Percentiles rank a stretch among this genome's conserved stretches.
Evolutionary conservation across 2,888 invertebrate species (phyloP).

Genomic region (Melanargia galathea): DNA sequence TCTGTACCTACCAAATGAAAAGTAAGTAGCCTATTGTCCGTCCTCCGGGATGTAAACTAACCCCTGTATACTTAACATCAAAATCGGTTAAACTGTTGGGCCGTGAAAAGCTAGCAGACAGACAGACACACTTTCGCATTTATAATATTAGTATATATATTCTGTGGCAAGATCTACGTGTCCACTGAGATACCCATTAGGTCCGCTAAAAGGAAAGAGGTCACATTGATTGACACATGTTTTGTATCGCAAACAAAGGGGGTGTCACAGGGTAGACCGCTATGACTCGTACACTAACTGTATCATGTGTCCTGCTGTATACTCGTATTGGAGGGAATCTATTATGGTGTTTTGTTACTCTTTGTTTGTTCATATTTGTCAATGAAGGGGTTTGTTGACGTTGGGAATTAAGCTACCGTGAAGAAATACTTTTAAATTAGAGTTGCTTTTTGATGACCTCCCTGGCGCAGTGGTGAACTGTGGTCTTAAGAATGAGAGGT

Average conservation of each 20-base stretch:
- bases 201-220: background rate
- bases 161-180: too few relatives aligned
- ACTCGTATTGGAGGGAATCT: slow-evolving; percentile 22
- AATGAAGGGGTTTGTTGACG: slow-evolving; percentile 1
- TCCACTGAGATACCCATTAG: background rate
- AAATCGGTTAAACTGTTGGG: too few relatives aligned
- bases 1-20: too few relatives aligned
- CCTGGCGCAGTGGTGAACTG: too few relatives aligned
- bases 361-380: slow-evolving; percentile 26
- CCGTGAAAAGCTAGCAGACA: too few relatives aligned
- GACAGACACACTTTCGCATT: too few relatives aligned
- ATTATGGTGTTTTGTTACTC: slow-evolving; percentile 38
- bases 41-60: too few relatives aligned
- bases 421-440: background rate
- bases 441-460: too few relatives aligned
- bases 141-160: too few relatives aligned
- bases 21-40: too few relatives aligned
- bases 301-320: background rate
- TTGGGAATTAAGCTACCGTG: slow-evolving; percentile 1
- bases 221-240: slow-evolving; percentile 10
- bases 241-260: slow-evolving; percentile 7
- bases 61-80: too few relatives aligned
- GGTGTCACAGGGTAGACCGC: slow-evolving; percentile 1
- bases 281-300: background rate
- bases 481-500: too few relatives aligned